Conservation (phyloP, 2,113 vertebrate genomes). For the Phyllostomus discolor region DNA sequence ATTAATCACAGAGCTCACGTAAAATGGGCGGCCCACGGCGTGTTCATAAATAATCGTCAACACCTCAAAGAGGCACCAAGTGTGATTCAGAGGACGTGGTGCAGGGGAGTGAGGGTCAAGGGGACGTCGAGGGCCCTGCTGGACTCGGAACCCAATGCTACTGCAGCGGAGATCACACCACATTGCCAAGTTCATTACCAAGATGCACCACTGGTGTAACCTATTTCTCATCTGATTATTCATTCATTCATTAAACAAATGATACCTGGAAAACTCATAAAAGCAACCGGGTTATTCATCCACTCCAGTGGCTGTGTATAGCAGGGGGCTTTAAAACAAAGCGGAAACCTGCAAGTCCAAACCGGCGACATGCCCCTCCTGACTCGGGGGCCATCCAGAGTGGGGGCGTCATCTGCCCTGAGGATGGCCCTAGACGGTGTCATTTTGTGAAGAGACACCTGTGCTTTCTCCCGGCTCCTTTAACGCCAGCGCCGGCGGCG, state of each 20-base stretch:
- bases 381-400: neutral
- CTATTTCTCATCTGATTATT: neutral
- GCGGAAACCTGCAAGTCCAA: neutral
- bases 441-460: neutral
- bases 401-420: neutral
- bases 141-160: neutral
- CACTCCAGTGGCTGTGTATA: neutral
- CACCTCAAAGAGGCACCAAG: neutral
- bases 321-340: neutral
- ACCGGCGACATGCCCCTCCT: neutral
- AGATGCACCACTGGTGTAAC: neutral
- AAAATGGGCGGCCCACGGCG: neutral
- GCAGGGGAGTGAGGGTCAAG: neutral
- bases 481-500: rapidly evolving
- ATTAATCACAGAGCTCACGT: neutral
- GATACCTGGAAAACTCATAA: neutral
- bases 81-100: rapidly evolving
- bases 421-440: neutral
- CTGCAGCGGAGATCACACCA: neutral
- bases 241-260: neutral
- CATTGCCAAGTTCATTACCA: neutral
- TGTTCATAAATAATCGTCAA: neutral
- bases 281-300: neutral
- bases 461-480: neutral
- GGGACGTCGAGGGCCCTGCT: neutral